Evolutionary conservation across 2,888 invertebrate genomes (phyloP).

Genomic region (Adelognathus sp.): DNA sequence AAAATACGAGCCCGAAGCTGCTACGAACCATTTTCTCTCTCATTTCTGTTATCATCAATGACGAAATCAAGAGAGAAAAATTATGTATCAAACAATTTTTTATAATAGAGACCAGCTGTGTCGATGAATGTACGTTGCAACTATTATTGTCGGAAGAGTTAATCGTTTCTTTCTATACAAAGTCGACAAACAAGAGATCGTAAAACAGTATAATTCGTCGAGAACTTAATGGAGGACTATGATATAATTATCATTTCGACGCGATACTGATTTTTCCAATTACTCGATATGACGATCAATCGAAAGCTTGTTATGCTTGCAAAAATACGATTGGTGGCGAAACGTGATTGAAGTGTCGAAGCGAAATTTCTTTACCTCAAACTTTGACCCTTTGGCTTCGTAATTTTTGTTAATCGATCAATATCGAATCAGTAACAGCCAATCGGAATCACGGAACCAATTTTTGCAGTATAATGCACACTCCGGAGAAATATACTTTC

Average conservation of each 20-base stretch:
- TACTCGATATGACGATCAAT: background rate
- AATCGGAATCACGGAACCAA: background rate
- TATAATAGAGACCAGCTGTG: background rate
- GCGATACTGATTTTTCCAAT: background rate
- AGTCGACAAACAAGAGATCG: background rate
- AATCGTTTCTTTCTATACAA: slow-evolving; percentile 18
- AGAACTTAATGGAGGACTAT: slow-evolving; percentile 26
- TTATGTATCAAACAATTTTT: background rate
- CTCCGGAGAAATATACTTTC: too few relatives aligned
- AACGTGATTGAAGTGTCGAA: too few relatives aligned
- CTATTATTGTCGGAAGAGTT: slow-evolving; percentile 52
- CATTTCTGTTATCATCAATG: too few relatives aligned
- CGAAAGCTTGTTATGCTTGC: background rate
- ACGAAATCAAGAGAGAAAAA: background rate
- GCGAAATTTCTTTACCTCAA: background rate
- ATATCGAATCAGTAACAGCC: background rate
- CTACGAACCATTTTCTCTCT: too few relatives aligned
- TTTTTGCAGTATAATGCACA: too few relatives aligned
- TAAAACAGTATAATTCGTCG: background rate
- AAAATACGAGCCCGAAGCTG: background rate
- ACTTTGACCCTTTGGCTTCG: background rate
- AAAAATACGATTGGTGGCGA: too few relatives aligned
- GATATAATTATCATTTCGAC: background rate
- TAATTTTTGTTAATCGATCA: background rate
- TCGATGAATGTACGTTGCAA: slow-evolving; percentile 8